Base-by-base conservation (phyloP, 2,113 vertebrate species). In the Lontra canadensis region DNA sequence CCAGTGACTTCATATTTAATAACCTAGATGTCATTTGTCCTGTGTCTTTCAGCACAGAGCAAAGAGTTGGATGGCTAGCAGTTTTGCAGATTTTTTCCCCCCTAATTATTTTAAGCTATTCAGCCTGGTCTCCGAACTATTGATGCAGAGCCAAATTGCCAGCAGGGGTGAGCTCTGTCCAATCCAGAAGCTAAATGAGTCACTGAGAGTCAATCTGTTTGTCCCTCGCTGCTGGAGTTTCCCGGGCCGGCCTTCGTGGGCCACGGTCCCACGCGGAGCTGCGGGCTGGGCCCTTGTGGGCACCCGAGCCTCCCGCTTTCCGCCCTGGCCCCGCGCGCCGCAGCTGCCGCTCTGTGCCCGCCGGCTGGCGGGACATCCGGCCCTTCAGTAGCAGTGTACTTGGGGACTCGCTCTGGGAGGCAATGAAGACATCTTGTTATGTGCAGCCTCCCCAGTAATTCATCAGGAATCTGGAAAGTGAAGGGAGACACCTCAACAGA, bases 111-210 rank as follows among this genome's bases (percentile, higher is more conserved):
- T 99, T 99, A 99, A 99, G 98, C 98, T 99, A 99, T 99, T 99
- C 99, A 99, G 98, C 98, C 98, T 98, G 98, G 98, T 99, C 98
- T 98, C 98, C 96, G 97, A 98, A 98, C 98, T 98, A 98, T 98
- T 99, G 98, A 99, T 98, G 97, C 98, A 96, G 96, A 98, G 99
- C 99, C 99, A 99, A 99, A 99, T 98, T 98, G 99, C 99, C 99
- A 99, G 99, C 99, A 99, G 99, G 99, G 98, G 98, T 99, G 98
- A 98, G 98, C 98, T 98, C 98, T 98, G 98, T 99, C 99, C 99
- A 99, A 98, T 99, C 99, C 99, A 99, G 99, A 98, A 99, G 99
- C 99, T 99, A 99, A 99, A 99, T 99, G 99, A 99, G 98, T 99
- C 99, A 99, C 99, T 98, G 98, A 98, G 98, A 99, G 98, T 99